A percentile compares a stretch with the other conserved stretches of the same genome.
These are phyloP conservation scores for Anabacerthia variegaticeps DNA, from an alignment of 2,797 vertebrate species.

Conservation along the genomic window DNA sequence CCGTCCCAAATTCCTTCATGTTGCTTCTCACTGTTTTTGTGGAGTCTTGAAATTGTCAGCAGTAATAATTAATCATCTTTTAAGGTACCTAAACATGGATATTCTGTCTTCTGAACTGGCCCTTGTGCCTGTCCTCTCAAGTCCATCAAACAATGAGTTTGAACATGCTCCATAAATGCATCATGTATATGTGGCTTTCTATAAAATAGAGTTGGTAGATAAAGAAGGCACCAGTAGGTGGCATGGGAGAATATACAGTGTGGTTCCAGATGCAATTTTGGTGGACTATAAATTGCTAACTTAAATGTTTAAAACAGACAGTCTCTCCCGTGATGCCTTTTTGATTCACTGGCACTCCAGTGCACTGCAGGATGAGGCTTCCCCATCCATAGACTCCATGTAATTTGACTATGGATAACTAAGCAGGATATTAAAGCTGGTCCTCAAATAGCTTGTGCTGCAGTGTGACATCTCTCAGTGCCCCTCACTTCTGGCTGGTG, in stretches of 20 bases:
- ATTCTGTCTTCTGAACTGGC: background rate
- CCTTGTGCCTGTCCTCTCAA: accelerated
- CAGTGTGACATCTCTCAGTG: background rate
- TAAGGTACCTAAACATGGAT: background rate
- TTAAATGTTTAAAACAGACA: background rate
- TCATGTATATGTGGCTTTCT: background rate
- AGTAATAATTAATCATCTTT: background rate
- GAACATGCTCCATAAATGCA: background rate
- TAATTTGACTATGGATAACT: background rate
- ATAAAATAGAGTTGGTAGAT: background rate
- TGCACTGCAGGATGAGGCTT: background rate
- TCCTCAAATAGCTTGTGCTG: background rate
- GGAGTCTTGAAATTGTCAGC: background rate
- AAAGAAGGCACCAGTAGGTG: conserved; percentile 58
- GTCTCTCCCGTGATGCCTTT: background rate
- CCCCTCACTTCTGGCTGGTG: background rate
- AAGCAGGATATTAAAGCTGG: background rate
- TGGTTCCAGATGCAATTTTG: background rate
- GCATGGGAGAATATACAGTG: conserved; percentile 28
- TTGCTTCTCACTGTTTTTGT: background rate
- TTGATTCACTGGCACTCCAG: background rate
- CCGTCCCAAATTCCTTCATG: background rate
- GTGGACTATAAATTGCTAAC: background rate
- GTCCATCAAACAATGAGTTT: background rate
- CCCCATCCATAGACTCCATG: background rate